Evolutionary conservation across 2,113 vertebrate species (phyloP).

Genomic region (Mastomys natalensis): DNA sequence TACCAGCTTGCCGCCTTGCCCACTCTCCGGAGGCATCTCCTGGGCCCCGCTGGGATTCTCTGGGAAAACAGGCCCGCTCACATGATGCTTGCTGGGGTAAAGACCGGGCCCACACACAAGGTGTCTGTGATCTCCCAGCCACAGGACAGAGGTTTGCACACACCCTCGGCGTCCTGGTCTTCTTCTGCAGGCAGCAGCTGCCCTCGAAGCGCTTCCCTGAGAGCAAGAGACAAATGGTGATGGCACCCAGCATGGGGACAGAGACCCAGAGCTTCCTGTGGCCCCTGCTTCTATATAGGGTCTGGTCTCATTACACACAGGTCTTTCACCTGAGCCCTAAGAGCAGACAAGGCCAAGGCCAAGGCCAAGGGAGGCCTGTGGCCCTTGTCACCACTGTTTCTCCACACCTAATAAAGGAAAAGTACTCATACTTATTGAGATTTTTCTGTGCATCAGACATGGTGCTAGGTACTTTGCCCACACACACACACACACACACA

Average conservation of each 20-base stretch:
- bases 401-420: neutral
- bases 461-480: neutral
- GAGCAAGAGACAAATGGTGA: neutral
- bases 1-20: conserved; percentile 46
- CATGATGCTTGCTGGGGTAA: conserved; percentile 86
- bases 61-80: conserved; percentile 68
- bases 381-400: too few relatives aligned
- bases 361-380: neutral
- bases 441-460: neutral
- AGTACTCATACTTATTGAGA: neutral
- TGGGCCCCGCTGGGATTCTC: conserved; percentile 64
- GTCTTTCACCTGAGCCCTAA: neutral
- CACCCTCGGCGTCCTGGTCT: conserved; percentile 75
- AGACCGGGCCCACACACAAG: conserved; percentile 82
- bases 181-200: conserved; percentile 74
- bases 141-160: conserved; percentile 86
- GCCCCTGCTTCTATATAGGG: neutral
- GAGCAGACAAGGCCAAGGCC: neutral
- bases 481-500: too few relatives aligned
- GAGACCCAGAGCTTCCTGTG: neutral
- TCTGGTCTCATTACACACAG: neutral
- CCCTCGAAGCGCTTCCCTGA: conserved; percentile 85
- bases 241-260: neutral
- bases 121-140: conserved; percentile 89
- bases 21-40: conserved; percentile 71